These are phyloP conservation scores for Torymus aiolomorphi DNA, from an alignment of 2,888 invertebrate genomes.

Conservation along the genomic window DNA sequence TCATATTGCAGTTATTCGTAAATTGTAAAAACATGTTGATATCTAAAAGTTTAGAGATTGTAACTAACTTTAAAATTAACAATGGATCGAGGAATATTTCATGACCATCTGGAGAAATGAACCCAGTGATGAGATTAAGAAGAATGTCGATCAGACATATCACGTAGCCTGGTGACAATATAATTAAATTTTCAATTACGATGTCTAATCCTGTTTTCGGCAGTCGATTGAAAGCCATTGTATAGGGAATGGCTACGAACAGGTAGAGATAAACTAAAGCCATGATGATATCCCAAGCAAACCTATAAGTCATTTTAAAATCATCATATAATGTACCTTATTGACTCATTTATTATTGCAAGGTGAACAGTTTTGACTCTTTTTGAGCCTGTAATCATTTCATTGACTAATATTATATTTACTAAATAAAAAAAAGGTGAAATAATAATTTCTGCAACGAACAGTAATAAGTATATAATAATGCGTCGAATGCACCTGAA, in stretches of 20 bases:
- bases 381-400: too few species aligned
- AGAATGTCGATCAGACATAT: constrained; percentile 67
- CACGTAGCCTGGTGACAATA: constrained; percentile 61
- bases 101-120: constrained; percentile 62
- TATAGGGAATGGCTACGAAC: constrained; percentile 65
- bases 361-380: too few species aligned
- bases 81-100: constrained; percentile 66
- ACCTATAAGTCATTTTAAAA: constrained; percentile 59
- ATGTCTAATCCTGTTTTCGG: constrained; percentile 50
- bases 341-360: too few species aligned
- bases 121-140: constrained; percentile 71
- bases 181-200: constrained; percentile 41
- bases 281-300: constrained; percentile 69
- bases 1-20: too few species aligned
- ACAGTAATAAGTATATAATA: neutral
- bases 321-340: neutral
- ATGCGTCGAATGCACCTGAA: constrained; percentile 62
- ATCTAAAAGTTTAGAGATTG: too few species aligned
- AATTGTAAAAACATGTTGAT: too few species aligned
- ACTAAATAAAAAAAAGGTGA: neutral
- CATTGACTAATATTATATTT: neutral
- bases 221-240: constrained; percentile 64
- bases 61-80: constrained; percentile 62
- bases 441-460: neutral
- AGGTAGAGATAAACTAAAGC: constrained; percentile 64